These are phyloP conservation scores for Phodopus roborovskii DNA, from an alignment of 2,113 vertebrate genomes.

Conservation along the genomic window DNA sequence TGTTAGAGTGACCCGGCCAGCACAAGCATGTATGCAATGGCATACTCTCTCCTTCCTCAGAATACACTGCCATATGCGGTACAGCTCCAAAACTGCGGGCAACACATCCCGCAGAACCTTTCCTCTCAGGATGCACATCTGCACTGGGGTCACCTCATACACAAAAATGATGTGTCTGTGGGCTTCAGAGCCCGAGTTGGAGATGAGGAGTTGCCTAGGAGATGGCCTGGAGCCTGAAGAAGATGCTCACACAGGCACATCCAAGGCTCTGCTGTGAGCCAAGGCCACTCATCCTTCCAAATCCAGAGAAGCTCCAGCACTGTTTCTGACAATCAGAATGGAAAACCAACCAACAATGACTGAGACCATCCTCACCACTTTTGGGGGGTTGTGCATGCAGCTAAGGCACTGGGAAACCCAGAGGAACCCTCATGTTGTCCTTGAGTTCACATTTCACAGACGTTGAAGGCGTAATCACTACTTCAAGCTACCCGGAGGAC, in stretches of 20 bases:
- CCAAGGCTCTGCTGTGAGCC: not conserved
- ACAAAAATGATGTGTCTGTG: not conserved
- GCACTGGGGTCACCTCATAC: not conserved
- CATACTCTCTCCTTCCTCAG: too few species aligned
- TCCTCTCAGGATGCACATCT: not conserved
- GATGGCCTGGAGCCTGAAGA: not conserved
- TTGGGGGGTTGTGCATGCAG: not conserved
- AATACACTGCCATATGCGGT: not conserved
- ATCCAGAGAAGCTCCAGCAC: not conserved
- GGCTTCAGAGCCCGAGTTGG: not conserved
- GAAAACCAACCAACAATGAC: not conserved
- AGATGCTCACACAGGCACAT: not conserved
- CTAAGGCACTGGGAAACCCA: not conserved
- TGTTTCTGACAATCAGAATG: not conserved
- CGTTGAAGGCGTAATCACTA: not conserved
- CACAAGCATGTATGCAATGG: too few species aligned
- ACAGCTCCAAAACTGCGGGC: not conserved
- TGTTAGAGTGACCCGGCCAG: not conserved
- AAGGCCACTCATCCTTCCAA: not conserved
- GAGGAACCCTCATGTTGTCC: not conserved
- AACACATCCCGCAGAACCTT: not conserved
- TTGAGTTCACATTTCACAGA: not conserved
- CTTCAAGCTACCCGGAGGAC: not conserved
- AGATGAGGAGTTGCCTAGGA: not conserved
- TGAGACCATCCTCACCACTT: not conserved